Evolutionary conservation across 2,888 invertebrate species (phyloP).

Genomic region (Macrophya annulata): DNA sequence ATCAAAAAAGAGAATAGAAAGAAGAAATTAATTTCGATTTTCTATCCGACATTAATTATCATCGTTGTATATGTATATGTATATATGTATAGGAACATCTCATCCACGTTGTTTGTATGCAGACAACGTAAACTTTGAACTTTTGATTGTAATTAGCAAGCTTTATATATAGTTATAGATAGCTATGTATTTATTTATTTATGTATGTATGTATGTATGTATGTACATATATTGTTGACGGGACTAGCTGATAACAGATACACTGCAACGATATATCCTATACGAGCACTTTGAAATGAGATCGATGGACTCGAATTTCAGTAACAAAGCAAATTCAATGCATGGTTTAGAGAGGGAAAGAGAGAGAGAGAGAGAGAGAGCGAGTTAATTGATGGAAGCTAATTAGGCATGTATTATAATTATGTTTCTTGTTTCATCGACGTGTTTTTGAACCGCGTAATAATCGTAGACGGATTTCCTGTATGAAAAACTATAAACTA

Average conservation of each 20-base stretch:
- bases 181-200: background rate
- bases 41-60: background rate
- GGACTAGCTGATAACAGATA: background rate
- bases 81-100: no score
- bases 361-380: no score
- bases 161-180: background rate
- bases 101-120: no score
- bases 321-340: constrained; percentile 31
- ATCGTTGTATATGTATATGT: no score
- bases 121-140: constrained; percentile 1
- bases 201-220: background rate
- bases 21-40: background rate
- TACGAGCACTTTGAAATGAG: constrained; percentile 20
- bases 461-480: no score
- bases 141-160: constrained; percentile 34
- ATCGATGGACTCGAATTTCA: constrained; percentile 38
- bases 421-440: background rate
- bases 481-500: background rate
- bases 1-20: background rate
- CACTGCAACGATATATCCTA: background rate
- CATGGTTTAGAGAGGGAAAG: background rate
- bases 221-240: background rate
- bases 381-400: constrained; percentile 4
- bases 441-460: background rate
- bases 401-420: background rate